Evolutionary conservation across 2,113 vertebrate genomes (phyloP).

Genomic region (Leptobrachium leishanense): DNA sequence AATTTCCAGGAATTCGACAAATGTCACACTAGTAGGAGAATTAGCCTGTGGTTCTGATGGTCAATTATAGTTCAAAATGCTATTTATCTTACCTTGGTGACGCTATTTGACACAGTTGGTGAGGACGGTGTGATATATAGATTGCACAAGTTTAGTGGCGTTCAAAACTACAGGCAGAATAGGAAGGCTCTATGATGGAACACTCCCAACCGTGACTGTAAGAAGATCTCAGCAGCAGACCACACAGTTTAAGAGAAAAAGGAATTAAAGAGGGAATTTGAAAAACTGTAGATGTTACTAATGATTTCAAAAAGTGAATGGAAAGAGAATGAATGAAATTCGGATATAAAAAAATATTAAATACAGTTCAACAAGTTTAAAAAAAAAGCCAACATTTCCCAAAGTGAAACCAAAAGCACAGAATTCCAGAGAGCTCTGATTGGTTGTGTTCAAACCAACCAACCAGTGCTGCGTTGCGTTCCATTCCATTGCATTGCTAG

Average conservation of each 20-base stretch:
- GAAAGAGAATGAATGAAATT: too few relatives aligned
- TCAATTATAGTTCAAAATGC: constrained; percentile 14
- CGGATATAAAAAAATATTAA: too few relatives aligned
- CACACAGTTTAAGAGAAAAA: not conserved
- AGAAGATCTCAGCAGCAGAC: not conserved
- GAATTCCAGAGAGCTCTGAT: too few relatives aligned
- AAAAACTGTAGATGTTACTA: not conserved
- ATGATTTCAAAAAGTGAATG: too few relatives aligned
- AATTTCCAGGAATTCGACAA: not conserved
- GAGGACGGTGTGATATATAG: not conserved
- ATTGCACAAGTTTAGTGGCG: not conserved
- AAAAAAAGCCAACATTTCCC: too few relatives aligned
- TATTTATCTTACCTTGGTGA: constrained; percentile 12
- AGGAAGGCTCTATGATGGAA: not conserved
- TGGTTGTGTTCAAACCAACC: too few relatives aligned
- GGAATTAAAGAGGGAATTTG: not conserved
- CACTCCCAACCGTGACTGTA: not conserved
- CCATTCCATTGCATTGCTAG: too few relatives aligned
- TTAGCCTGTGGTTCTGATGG: not conserved
- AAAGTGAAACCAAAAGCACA: too few relatives aligned
- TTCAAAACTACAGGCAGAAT: not conserved
- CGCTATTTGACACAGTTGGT: constrained; percentile 4
- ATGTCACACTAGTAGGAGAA: constrained; percentile 6
- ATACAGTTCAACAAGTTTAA: too few relatives aligned
- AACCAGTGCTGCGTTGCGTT: too few relatives aligned